Conservation (phyloP, 2,797 vertebrate species). For the Sebastes alutus region DNA sequence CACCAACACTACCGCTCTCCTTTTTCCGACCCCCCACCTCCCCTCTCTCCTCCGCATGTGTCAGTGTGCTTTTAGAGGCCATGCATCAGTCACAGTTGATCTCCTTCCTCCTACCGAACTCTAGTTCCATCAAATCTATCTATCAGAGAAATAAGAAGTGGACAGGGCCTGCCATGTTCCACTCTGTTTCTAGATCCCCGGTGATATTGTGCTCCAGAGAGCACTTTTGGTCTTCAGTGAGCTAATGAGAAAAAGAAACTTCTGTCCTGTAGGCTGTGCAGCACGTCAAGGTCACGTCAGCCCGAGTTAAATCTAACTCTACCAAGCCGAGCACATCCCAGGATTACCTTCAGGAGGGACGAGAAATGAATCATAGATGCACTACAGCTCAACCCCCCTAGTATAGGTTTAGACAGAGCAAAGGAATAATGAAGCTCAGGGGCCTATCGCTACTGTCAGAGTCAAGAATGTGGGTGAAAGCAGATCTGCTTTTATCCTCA, state of each 20-base stretch:
- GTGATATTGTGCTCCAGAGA: background rate
- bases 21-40: slow-evolving; percentile 10
- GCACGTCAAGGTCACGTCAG: slow-evolving; percentile 45
- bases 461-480: slow-evolving; percentile 53
- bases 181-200: background rate
- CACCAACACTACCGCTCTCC: slow-evolving; percentile 5
- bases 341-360: slow-evolving; percentile 42
- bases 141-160: background rate
- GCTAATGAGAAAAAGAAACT: background rate
- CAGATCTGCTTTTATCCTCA: slow-evolving; percentile 65
- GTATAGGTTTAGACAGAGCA: slow-evolving; percentile 39
- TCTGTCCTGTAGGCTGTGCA: slow-evolving; percentile 6
- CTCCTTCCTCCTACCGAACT: slow-evolving; percentile 4
- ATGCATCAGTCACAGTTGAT: slow-evolving; percentile 36
- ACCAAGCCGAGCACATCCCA: background rate
- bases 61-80: slow-evolving; percentile 29
- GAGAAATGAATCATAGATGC: slow-evolving; percentile 45
- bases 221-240: background rate
- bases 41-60: background rate
- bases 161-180: background rate
- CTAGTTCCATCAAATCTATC: slow-evolving; percentile 1
- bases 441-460: slow-evolving; percentile 51
- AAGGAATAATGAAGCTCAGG: slow-evolving; percentile 58
- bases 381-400: slow-evolving; percentile 11
- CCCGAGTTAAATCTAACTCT: slow-evolving; percentile 37